A percentile compares a stretch with the other conserved stretches of the same genome.
Evolutionary conservation across 2,888 invertebrate species (phyloP).

Genomic region (Ephialtes manifestator): DNA sequence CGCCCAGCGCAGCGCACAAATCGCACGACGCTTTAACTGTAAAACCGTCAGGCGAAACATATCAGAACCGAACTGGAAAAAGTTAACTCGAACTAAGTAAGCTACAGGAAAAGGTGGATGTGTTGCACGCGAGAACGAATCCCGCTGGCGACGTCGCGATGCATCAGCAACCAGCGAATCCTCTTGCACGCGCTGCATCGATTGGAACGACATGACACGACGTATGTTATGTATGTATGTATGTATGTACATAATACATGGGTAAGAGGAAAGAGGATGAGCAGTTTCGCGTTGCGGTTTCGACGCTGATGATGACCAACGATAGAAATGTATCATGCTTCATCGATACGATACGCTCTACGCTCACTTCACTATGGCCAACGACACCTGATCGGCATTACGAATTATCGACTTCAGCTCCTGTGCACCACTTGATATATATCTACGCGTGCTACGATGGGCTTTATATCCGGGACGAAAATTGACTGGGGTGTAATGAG

Average conservation of each 20-base stretch:
- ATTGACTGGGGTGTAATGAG: not conserved
- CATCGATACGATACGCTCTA: constrained; percentile 6
- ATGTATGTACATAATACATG: constrained; percentile 12
- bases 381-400: constrained; percentile 30
- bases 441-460: not conserved
- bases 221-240: constrained; percentile 23
- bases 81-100: constrained; percentile 11
- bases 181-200: constrained; percentile 46
- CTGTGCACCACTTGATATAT: not conserved
- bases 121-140: constrained; percentile 33
- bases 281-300: constrained; percentile 39
- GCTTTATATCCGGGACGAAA: not conserved
- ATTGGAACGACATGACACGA: constrained; percentile 43
- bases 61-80: constrained; percentile 45
- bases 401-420: constrained; percentile 20
- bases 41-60: constrained; percentile 74
- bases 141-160: constrained; percentile 20
- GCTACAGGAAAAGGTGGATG: not conserved
- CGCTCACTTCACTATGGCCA: not conserved
- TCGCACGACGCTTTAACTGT: constrained; percentile 75
- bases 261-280: not conserved
- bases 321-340: constrained; percentile 29
- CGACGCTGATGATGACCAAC: not conserved
- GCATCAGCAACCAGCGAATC: constrained; percentile 10
- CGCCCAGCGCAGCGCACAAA: constrained; percentile 46